Conservation (phyloP, 1,140 invertebrate species). For the Trichomalopsis sarcophagae region DNA sequence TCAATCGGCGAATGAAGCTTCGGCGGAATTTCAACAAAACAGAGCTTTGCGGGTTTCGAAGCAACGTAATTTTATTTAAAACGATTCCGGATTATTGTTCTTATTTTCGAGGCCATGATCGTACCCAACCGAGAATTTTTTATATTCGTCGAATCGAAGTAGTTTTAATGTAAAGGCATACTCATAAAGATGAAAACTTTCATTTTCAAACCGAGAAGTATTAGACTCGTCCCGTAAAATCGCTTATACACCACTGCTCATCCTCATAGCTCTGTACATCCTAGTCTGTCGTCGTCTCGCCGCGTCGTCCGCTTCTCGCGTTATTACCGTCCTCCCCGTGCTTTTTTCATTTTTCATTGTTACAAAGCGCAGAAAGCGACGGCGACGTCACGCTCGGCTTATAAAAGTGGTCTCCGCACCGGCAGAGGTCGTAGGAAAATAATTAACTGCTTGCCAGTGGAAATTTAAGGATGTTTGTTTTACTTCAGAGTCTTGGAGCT, state of each 20-base stretch:
- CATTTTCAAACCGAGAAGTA: too few relatives aligned
- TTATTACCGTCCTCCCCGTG: constrained; percentile 14
- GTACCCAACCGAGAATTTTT: too few relatives aligned
- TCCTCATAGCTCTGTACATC: background rate
- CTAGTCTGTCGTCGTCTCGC: background rate
- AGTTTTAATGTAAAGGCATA: too few relatives aligned
- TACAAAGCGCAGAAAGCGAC: background rate
- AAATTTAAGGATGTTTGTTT: constrained; percentile 65
- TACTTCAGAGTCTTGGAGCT: constrained; percentile 54
- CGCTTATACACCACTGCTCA: background rate
- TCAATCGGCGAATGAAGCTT: too few relatives aligned
- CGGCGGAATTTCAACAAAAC: too few relatives aligned
- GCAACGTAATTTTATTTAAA: too few relatives aligned
- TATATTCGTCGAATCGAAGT: too few relatives aligned
- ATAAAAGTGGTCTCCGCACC: constrained; percentile 50
- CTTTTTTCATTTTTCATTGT: constrained; percentile 49
- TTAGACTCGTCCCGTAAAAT: too few relatives aligned
- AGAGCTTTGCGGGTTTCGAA: too few relatives aligned
- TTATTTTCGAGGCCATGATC: too few relatives aligned
- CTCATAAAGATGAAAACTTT: too few relatives aligned
- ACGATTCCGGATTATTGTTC: too few relatives aligned
- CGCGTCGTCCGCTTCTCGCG: constrained; percentile 15
- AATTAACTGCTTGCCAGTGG: constrained; percentile 59
- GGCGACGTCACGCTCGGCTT: constrained; percentile 12
- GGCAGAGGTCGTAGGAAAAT: constrained; percentile 53